phyloP scores from a whole-genome alignment of 2,888 invertebrate genomes.

The Chloroclystis v-ata region DNA sequence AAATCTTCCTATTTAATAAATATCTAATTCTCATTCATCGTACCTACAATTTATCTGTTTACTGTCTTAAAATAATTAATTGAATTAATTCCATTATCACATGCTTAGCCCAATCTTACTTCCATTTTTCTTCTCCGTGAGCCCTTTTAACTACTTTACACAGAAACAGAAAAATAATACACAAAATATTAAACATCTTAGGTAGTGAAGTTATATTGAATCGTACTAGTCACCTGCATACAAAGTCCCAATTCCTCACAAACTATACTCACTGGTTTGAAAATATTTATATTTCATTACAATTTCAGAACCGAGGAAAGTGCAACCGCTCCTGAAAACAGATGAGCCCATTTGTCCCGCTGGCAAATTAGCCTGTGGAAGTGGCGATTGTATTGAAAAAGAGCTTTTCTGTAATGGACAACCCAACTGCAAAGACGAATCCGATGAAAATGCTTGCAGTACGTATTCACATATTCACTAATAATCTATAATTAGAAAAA shows the following conservation, averaged over 20 bases:
- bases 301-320: constrained; percentile 90
- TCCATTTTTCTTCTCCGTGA: constrained; percentile 36
- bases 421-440: constrained; percentile 94
- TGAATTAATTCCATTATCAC: constrained; percentile 26
- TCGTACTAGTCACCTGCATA: constrained; percentile 38
- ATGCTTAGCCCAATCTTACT: constrained; percentile 51
- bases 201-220: background rate
- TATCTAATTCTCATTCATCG: background rate
- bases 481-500: background rate
- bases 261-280: background rate
- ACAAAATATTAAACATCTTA: constrained; percentile 31
- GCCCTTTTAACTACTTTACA: constrained; percentile 32
- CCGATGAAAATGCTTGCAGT: constrained; percentile 97
- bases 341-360: constrained; percentile 95
- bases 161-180: constrained; percentile 45
- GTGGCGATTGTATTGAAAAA: constrained; percentile 94
- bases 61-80: constrained; percentile 11
- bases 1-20: background rate
- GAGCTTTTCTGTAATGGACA: constrained; percentile 96
- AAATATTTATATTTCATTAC: no score
- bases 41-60: background rate
- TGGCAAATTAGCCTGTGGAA: constrained; percentile 93
- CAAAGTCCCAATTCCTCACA: background rate
- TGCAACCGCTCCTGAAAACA: constrained; percentile 92
- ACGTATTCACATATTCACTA: constrained; percentile 80